Evolutionary conservation across 2,888 invertebrate genomes (phyloP).

Genomic region (Drosophila maculinotata): DNA sequence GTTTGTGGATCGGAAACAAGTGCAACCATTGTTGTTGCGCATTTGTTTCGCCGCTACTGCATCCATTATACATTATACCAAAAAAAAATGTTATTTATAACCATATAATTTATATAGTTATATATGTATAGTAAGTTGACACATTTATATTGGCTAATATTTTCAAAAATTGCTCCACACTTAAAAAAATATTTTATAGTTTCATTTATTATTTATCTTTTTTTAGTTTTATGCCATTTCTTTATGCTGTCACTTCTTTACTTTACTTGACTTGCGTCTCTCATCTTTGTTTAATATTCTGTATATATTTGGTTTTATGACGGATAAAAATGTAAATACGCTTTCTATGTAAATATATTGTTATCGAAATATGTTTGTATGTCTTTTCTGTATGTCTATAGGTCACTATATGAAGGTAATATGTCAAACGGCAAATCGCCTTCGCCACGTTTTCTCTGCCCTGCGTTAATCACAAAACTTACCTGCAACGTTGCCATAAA

Average conservation of each 20-base stretch:
- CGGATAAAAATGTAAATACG: constrained; percentile 50
- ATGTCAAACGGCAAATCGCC: constrained; percentile 35
- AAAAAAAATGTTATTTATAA: constrained; percentile 14
- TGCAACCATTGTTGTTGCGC: not conserved
- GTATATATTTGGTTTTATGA: constrained; percentile 3
- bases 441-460: constrained; percentile 32
- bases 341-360: constrained; percentile 50
- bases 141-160: constrained; percentile 20
- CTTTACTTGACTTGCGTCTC: not conserved
- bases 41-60: not conserved
- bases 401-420: constrained; percentile 50
- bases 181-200: constrained; percentile 55
- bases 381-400: constrained; percentile 32
- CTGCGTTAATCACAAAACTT: constrained; percentile 51
- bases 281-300: not conserved
- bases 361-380: constrained; percentile 29
- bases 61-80: not conserved
- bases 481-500: constrained; percentile 49
- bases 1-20: constrained; percentile 6
- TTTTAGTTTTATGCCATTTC: constrained; percentile 1
- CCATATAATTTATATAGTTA: constrained; percentile 1
- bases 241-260: not conserved
- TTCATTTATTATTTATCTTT: constrained; percentile 40
- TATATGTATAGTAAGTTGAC: constrained; percentile 13
- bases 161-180: constrained; percentile 35